Evolutionary conservation across 2,797 vertebrate genomes (phyloP), one percentile per base, ranked within the genome.

Genomic region (Danio aesculapii): DNA sequence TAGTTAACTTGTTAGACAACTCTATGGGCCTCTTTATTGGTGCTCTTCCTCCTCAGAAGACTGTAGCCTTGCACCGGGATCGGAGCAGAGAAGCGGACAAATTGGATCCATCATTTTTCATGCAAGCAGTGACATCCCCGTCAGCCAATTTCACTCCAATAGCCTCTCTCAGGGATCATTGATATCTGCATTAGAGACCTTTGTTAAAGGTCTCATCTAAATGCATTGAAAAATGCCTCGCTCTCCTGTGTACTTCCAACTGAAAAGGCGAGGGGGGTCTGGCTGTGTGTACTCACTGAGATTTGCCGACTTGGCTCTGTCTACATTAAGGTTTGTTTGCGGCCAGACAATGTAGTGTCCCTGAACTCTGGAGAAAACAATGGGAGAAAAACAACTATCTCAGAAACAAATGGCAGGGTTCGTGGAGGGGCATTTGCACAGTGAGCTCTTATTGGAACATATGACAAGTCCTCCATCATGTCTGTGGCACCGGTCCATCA

Each of bases 151-250:
- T 93, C 86, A 76, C 91, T 91, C 84, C 86, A 81, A 94, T 93
- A 93, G 92, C 93, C 89, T 86, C 90, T 91, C 91, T 89, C 90
- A 83, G 93, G 93, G 89, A 94, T 94, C 93, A 94, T 93, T 94
- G 92, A 94, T 94, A 93, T 94, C 93, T 94, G 91, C 91, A 93
- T 95, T 93, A 93, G 93, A 90, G 93, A 93, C 93, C 93, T 94
- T 93, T 94, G 93, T 93, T 94, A 93, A 94, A 94, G 93, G 94
- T 94, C 94, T 95, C 93, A 95, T 95, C 93, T 94, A 95, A 95
- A 95, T 95, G 93, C 94, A 95, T 94, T 93, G 94, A 94, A 94
- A 94, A 94, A 91, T 84, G 88, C 89, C 87, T 85, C 89, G 78
- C 91, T 83, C 92, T 91, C 90, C 87, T 86, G 89, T 88, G 88